Base-by-base conservation (phyloP, 2,113 vertebrate species). In the Formicarius rufipectus region DNA sequence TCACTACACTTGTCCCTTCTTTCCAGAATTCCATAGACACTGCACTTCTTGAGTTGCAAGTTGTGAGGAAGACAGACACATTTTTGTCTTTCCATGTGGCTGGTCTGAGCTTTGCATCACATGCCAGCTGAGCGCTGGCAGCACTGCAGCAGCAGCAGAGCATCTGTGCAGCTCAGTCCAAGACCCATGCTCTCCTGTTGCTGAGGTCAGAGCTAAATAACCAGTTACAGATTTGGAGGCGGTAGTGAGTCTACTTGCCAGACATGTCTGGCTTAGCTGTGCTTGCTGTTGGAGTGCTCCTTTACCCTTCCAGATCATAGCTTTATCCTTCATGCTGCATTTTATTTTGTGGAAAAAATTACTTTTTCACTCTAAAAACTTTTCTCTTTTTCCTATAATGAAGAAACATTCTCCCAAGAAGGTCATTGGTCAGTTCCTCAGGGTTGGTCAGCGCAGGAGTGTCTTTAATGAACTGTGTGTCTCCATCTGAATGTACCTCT, bases 1-100 rank as follows among this genome's bases (percentile, higher is more conserved):
- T 52, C 30, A 44, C 8, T 44, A 28, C 4, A 55, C 11, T 11
- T 10, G 4, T 62, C n/a, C 9, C 0, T 0, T 53, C 60, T 68
- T 86, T 74, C 33, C 31, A 44, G 27, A 20, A 5, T 62, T 39
- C 42, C 37, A 35, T 1, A 4, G 58, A 18, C 0, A 0, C 25
- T 74, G 8, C 14, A 16, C 7, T 59, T 85, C 47, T 33, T 53
- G 7, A 2, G 4, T 30, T 79, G 37, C 19, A 4, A 9, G 7
- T n/a, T 86, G 18, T 49, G 28, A 67, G 56, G 11, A 60, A 21
- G 24, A 56, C 20, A 16, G 28, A 67, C 58, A 37, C 1, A 14
- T 37, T 81, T 59, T 78, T 31, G 18, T 6, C 30, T 13, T 56
- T 35, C 24, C 0, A 1, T 27, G 31, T 45, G 8, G 8, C 22